Base-by-base conservation (phyloP, 2,888 invertebrate genomes). In the Diadromus collaris region DNA sequence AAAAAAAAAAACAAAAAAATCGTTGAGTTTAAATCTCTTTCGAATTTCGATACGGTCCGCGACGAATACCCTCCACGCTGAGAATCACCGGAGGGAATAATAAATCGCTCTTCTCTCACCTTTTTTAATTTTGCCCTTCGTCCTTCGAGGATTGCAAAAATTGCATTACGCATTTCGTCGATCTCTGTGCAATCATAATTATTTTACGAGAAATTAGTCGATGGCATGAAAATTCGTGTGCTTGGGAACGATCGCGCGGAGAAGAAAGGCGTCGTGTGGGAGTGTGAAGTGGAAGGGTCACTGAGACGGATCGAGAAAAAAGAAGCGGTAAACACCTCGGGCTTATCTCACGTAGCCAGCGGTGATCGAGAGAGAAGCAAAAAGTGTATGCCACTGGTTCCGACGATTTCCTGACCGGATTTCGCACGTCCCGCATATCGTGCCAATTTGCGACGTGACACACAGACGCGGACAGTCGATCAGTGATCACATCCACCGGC, bases 401-500 rank as follows among this genome's bases (percentile, higher is more conserved):
- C 16, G n/a, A 16, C 54, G 27, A 54, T 54, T 24, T 54, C 24
- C 29, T 1, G 54, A 27, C 6, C 27, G 27, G 27, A 54, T 54
- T 29, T 54, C 54, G 10, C 24, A 54, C 19, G 46, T 54, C 24
- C 13, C 29, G 54, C 19, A 51, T 51, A 21, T 21, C 24, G 51
- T 13, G 21, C 21, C 51, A 24, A 51, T 24, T 9, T 51, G 19
- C 24, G 51, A 51, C 24, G 5, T 24, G 51, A 24, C 51, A 24
- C 51, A 10, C 4, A 24, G 51, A 21, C 51, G 10, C 51, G 51
- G 51, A 51, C 51, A 51, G 29, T 54, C 54, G 54, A 54, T 54
- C 54, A 54, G 16, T 13, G 54, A 54, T 54, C 13, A 16, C 27
- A 27, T 27, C 27, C 16, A 10, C n/a, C 4, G 27, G 5, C 54